Evolutionary conservation across 2,888 invertebrate genomes (phyloP).

Genomic region (Pasiphila rectangulata): DNA sequence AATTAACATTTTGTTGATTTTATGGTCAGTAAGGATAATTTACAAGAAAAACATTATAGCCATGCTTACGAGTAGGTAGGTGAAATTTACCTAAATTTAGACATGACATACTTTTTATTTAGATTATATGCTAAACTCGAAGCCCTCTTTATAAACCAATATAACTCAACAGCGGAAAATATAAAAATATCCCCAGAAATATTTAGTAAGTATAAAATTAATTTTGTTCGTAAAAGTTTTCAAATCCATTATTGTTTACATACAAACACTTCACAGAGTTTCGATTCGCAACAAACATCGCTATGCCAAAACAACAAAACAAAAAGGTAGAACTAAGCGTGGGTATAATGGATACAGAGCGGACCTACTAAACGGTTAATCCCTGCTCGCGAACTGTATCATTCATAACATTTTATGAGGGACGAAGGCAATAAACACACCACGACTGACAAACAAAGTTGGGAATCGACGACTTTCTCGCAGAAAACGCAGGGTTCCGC

Average conservation of each 20-base stretch:
- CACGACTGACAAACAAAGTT: conserved; percentile 52
- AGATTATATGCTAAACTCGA: no score
- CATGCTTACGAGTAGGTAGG: no score
- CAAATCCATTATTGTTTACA: not conserved
- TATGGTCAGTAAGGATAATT: no score
- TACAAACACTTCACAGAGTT: not conserved
- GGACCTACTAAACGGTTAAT: conserved; percentile 58
- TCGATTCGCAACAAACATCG: not conserved
- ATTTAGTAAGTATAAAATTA: not conserved
- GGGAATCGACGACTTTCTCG: conserved; percentile 47
- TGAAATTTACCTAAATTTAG: no score
- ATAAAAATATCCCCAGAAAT: no score
- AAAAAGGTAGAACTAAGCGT: conserved; percentile 27
- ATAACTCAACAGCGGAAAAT: no score
- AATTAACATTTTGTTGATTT: no score
- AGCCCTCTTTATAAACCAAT: no score
- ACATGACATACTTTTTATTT: no score
- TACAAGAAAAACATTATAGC: no score
- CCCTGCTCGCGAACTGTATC: conserved; percentile 56
- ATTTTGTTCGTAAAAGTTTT: not conserved
- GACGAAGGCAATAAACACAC: conserved; percentile 56
- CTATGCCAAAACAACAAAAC: conserved; percentile 25
- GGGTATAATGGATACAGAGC: conserved; percentile 45
- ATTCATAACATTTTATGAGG: conserved; percentile 67
- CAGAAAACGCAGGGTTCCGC: conserved; percentile 23